Conservation (phyloP, 2,888 invertebrate genomes). For the Lithophane semibrunnea region DNA sequence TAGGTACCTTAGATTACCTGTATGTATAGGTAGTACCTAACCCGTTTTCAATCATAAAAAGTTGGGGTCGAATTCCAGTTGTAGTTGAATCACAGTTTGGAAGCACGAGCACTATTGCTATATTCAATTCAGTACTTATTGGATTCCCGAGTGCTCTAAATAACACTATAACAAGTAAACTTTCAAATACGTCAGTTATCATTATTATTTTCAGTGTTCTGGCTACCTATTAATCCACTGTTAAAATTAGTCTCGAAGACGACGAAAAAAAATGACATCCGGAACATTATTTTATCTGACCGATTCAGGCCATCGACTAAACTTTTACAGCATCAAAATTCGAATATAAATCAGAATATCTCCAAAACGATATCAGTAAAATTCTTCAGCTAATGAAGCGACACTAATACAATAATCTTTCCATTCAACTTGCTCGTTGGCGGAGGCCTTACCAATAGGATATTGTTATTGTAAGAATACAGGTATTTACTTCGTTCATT, state of each 20-base stretch:
- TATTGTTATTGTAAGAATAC: constrained; percentile 4
- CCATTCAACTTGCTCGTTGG: constrained; percentile 52
- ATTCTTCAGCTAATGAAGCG: constrained; percentile 53
- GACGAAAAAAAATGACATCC: not conserved
- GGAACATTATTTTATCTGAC: not conserved
- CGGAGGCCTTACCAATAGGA: constrained; percentile 8
- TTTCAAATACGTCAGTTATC: not conserved
- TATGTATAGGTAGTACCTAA: not conserved
- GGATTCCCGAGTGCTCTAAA: not conserved
- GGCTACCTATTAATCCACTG: not conserved
- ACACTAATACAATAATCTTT: constrained; percentile 59
- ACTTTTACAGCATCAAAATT: constrained; percentile 12
- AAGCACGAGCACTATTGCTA: not conserved
- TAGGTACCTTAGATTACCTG: too few relatives aligned
- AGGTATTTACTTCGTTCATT: constrained; percentile 5
- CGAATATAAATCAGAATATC: constrained; percentile 30
- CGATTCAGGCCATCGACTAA: not conserved
- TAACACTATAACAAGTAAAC: not conserved
- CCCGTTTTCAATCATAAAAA: not conserved
- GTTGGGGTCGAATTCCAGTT: too few relatives aligned
- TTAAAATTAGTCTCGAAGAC: not conserved
- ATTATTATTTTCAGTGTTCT: too few relatives aligned
- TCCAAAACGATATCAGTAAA: constrained; percentile 28
- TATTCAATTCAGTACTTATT: too few relatives aligned
- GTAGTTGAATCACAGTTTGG: not conserved